Evolutionary conservation across 64 coral and sea anemone species (phyloP).

Genomic region (Porites lutea): DNA sequence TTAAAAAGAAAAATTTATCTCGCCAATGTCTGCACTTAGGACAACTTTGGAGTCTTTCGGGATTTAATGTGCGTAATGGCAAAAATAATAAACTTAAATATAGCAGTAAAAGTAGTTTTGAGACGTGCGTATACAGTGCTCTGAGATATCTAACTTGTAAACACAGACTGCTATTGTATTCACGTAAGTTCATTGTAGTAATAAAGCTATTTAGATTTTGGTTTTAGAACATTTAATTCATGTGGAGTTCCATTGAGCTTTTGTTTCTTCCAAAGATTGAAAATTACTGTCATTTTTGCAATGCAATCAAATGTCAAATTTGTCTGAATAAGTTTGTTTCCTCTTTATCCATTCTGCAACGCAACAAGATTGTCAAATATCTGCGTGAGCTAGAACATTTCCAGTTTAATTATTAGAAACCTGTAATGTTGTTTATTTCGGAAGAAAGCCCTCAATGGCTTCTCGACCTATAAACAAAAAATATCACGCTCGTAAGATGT

Average conservation of each 20-base stretch:
- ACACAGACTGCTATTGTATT: no score
- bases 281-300: background rate
- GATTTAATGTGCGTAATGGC: background rate
- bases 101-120: background rate
- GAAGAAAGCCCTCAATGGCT: background rate
- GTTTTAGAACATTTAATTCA: no score
- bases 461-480: background rate
- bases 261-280: background rate
- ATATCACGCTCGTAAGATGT: no score
- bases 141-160: no score
- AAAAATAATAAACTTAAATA: background rate
- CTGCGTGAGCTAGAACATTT: background rate
- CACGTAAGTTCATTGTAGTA: no score
- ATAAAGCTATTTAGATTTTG: no score
- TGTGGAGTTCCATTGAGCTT: no score
- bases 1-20: no score
- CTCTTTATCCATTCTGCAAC: background rate
- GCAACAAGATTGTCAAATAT: background rate
- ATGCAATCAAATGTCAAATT: background rate
- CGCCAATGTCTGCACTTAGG: background rate
- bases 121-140: no score
- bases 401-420: background rate
- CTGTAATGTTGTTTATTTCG: background rate
- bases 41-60: no score
- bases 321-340: slow-evolving; percentile 15